Evolutionary conservation across 2,888 invertebrate species (phyloP).

Genomic region (Conops quadrifasciatus): DNA sequence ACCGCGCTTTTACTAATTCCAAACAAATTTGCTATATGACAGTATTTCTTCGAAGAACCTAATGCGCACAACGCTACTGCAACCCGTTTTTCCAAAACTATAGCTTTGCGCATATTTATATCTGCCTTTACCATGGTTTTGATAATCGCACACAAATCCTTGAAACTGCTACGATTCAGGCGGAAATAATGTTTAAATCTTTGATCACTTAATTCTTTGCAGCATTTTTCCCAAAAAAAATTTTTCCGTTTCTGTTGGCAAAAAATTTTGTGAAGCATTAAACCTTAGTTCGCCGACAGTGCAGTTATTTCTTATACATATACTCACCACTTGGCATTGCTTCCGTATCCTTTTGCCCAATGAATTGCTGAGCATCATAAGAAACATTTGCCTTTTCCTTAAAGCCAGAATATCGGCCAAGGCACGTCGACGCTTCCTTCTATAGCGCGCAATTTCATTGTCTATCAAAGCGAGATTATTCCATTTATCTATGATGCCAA

Average conservation of each 20-base stretch:
- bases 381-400: background rate
- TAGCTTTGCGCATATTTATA: conserved; percentile 27
- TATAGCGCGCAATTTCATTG: background rate
- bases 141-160: conserved; percentile 22
- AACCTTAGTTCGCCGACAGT: too few relatives aligned
- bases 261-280: too few relatives aligned
- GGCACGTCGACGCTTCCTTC: background rate
- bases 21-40: conserved; percentile 34
- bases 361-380: background rate
- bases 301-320: too few relatives aligned
- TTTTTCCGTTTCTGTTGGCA: background rate
- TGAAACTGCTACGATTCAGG: background rate
- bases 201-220: background rate
- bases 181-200: background rate
- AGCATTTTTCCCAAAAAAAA: background rate
- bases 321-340: background rate
- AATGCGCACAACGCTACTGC: conserved; percentile 36
- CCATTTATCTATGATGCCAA: background rate
- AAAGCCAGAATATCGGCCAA: background rate
- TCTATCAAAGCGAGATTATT: background rate
- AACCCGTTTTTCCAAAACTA: conserved; percentile 32
- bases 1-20: conserved; percentile 36
- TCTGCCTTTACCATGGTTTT: conserved; percentile 12
- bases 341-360: background rate
- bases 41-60: conserved; percentile 28